These are phyloP conservation scores for Machimus rusticus DNA, from an alignment of 2,888 invertebrate species.

Conservation along the genomic window DNA sequence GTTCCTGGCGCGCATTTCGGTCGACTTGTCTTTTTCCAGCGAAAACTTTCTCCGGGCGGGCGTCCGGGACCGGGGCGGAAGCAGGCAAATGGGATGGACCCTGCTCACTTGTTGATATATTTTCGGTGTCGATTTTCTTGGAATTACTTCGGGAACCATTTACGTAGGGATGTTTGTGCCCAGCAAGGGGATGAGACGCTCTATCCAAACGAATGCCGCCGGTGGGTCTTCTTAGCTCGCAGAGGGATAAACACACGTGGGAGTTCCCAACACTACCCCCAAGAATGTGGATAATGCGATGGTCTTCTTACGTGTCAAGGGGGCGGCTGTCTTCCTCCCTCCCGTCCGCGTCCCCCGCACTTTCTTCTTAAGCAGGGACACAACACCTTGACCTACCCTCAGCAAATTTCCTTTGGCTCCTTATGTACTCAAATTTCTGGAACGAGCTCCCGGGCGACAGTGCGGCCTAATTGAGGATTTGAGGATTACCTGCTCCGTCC, in stretches of 20 bases:
- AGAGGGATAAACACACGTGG: not conserved
- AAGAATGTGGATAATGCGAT: not conserved
- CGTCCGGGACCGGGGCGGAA: not conserved
- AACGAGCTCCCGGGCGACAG: not conserved
- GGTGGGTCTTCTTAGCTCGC: not conserved
- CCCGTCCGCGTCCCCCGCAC: not conserved
- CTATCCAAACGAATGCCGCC: not conserved
- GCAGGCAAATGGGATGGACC: constrained; percentile 9
- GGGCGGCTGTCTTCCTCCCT: not conserved
- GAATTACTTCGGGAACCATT: not conserved
- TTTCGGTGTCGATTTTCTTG: constrained; percentile 19
- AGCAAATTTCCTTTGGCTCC: constrained; percentile 25
- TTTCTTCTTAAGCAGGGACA: not conserved
- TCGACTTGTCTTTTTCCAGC: not conserved
- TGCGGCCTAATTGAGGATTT: not conserved
- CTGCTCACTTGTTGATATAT: constrained; percentile 29
- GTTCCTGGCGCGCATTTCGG: not conserved
- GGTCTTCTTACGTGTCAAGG: not conserved
- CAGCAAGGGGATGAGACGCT: not conserved
- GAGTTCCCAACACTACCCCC: not conserved
- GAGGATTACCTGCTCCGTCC: not conserved
- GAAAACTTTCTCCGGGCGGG: not conserved
- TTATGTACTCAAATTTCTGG: constrained; percentile 27
- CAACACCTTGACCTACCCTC: constrained; percentile 42
- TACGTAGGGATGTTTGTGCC: not conserved